Conservation (phyloP, 2,797 vertebrate genomes). For the Pseudopleuronectes americanus region DNA sequence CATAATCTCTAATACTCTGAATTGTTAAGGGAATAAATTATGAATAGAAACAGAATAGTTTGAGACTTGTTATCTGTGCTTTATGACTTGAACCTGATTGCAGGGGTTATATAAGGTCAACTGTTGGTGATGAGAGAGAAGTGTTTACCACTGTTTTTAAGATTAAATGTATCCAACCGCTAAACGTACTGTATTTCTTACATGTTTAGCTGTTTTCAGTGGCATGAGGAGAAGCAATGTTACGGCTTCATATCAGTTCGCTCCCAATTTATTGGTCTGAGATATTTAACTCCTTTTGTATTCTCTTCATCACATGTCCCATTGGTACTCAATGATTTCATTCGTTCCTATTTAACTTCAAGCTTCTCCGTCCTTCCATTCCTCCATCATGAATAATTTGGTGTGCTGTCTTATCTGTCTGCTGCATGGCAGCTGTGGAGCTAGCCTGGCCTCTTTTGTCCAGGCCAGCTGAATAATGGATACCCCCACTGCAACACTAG, state of each 20-base stretch:
- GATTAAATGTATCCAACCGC: constrained; percentile 13
- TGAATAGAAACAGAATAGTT: not conserved
- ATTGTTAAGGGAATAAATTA: not conserved
- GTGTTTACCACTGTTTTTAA: not conserved
- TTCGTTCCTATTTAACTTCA: constrained; percentile 78
- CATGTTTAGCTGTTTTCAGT: not conserved
- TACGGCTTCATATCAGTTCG: not conserved
- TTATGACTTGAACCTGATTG: constrained; percentile 1
- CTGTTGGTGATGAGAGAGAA: not conserved
- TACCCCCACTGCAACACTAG: constrained; percentile 80
- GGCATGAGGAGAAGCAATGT: too few species aligned
- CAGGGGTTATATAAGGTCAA: not conserved
- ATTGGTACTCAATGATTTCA: constrained; percentile 86
- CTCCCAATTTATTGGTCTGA: constrained; percentile 7
- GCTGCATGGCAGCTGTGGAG: constrained; percentile 80
- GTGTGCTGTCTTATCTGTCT: constrained; percentile 71
- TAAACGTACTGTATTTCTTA: not conserved
- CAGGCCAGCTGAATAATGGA: constrained; percentile 83
- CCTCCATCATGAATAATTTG: constrained; percentile 86
- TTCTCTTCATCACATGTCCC: constrained; percentile 33
- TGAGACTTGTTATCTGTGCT: not conserved
- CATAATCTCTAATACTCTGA: not conserved
- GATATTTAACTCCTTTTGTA: not conserved
- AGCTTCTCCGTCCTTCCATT: constrained; percentile 60
- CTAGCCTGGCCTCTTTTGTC: constrained; percentile 80